Percentiles rank a stretch among this genome's conserved stretches.
These are phyloP conservation scores for Calonectris borealis DNA, from an alignment of 2,113 vertebrate genomes.

Conservation along the genomic window DNA sequence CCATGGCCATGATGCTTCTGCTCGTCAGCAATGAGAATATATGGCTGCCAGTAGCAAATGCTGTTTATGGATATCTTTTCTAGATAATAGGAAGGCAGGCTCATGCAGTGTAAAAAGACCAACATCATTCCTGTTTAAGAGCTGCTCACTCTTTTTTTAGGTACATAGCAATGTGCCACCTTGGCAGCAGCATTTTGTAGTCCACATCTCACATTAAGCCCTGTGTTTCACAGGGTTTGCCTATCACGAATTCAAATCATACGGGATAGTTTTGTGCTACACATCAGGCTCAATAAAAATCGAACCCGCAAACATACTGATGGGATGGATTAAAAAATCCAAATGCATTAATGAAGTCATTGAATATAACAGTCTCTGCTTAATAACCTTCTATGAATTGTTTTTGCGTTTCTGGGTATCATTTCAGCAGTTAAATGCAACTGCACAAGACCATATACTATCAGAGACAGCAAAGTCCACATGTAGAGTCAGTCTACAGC, in stretches of 20 bases:
- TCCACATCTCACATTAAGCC: not conserved
- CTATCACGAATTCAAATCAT: not conserved
- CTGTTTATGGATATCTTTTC: not conserved
- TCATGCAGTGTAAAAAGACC: not conserved
- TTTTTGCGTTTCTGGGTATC: not conserved
- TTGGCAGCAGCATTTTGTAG: not conserved
- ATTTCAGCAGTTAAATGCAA: conserved; percentile 15
- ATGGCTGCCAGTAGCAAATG: not conserved
- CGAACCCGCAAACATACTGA: not conserved
- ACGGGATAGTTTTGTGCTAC: not conserved
- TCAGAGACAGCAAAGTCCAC: not conserved
- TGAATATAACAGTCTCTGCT: not conserved
- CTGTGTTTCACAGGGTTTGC: not conserved
- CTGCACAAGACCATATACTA: not conserved
- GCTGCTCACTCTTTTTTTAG: not conserved
- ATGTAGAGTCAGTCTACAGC: not conserved
- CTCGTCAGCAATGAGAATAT: not conserved
- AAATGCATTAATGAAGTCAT: conserved; percentile 16
- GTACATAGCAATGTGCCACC: not conserved
- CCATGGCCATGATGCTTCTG: not conserved
- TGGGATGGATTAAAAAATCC: not conserved
- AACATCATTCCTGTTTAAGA: not conserved
- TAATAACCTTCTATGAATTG: conserved; percentile 13
- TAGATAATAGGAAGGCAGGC: not conserved
- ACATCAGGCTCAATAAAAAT: conserved; percentile 17